A percentile compares a stretch with the other conserved stretches of the same genome.
These are phyloP conservation scores for Nomia melanderi DNA, from an alignment of 1,140 invertebrate genomes.

Conservation along the genomic window DNA sequence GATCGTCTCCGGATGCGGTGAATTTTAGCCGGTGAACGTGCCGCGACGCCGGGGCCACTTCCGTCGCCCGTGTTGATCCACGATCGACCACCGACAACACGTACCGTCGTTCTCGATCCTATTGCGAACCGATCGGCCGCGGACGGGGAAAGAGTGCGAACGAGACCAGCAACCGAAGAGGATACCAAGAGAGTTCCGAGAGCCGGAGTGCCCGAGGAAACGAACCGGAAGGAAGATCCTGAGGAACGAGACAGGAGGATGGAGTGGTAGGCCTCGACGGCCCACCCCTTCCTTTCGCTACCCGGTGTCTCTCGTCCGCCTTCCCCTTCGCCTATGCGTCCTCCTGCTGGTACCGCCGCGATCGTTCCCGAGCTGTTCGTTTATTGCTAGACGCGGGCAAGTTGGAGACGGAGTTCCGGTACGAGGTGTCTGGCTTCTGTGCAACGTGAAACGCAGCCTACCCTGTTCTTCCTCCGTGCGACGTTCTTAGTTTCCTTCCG, in stretches of 20 bases:
- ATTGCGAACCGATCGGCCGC: neutral
- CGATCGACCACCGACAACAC: neutral
- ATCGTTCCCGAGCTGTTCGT: too few species aligned
- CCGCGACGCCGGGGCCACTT: neutral
- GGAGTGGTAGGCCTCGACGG: slow-evolving; percentile 40
- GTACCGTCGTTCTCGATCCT: neutral
- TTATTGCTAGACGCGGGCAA: too few species aligned
- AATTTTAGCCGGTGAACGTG: slow-evolving; percentile 37
- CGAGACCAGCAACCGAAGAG: slow-evolving; percentile 2
- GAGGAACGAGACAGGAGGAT: slow-evolving; percentile 35
- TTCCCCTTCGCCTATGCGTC: neutral
- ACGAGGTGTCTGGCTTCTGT: too few species aligned
- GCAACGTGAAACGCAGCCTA: too few species aligned
- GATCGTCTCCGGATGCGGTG: slow-evolving; percentile 33
- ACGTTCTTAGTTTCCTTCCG: too few species aligned
- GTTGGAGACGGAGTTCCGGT: too few species aligned
- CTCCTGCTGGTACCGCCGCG: too few species aligned
- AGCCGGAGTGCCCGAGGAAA: too few species aligned
- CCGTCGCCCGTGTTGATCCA: neutral
- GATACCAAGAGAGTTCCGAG: too few species aligned
- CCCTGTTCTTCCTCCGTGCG: too few species aligned
- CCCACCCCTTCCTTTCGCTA: slow-evolving; percentile 17
- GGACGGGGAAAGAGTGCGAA: slow-evolving; percentile 11
- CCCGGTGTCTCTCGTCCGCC: neutral
- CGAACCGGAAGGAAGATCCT: slow-evolving; percentile 21